These are phyloP conservation scores for Clistopyga incitator DNA, from an alignment of 2,888 invertebrate genomes.

Conservation along the genomic window DNA sequence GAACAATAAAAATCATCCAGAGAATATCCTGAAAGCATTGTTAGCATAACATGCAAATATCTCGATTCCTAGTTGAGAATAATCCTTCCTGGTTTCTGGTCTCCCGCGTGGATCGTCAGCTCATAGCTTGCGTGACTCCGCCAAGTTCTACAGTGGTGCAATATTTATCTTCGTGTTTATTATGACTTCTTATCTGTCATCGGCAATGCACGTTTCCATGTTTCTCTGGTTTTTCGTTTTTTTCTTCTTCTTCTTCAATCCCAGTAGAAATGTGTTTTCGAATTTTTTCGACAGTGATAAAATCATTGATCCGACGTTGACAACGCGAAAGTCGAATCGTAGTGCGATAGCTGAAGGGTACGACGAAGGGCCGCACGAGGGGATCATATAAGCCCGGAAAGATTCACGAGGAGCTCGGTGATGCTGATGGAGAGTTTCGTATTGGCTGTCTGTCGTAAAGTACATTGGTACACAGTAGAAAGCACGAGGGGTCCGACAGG, in stretches of 20 bases:
- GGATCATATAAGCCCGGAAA: conserved; percentile 52
- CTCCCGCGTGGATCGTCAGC: conserved; percentile 42
- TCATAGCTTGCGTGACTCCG: conserved; percentile 41
- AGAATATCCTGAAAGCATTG: background rate
- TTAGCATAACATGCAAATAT: background rate
- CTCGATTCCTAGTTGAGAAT: conserved; percentile 16
- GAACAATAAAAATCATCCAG: background rate
- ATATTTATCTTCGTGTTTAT: conserved; percentile 12
- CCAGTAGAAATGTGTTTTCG: background rate
- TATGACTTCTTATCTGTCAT: conserved; percentile 33
- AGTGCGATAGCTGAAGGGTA: conserved; percentile 26
- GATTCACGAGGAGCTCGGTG: conserved; percentile 62
- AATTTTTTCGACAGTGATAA: conserved; percentile 22
- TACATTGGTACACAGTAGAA: conserved; percentile 44
- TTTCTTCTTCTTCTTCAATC: background rate
- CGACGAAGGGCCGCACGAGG: conserved; percentile 36
- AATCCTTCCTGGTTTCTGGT: conserved; percentile 27
- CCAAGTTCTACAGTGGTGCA: conserved; percentile 8
- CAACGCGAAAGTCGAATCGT: conserved; percentile 31
- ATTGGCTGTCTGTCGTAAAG: conserved; percentile 65
- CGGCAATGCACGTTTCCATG: conserved; percentile 7
- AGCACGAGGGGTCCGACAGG: conserved; percentile 21
- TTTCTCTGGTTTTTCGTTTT: too few species aligned
- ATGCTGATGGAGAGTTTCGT: conserved; percentile 66
- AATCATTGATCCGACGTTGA: conserved; percentile 40